Base-by-base conservation (phyloP, 2,888 invertebrate species). In the Caenorhabditis imperialis region DNA sequence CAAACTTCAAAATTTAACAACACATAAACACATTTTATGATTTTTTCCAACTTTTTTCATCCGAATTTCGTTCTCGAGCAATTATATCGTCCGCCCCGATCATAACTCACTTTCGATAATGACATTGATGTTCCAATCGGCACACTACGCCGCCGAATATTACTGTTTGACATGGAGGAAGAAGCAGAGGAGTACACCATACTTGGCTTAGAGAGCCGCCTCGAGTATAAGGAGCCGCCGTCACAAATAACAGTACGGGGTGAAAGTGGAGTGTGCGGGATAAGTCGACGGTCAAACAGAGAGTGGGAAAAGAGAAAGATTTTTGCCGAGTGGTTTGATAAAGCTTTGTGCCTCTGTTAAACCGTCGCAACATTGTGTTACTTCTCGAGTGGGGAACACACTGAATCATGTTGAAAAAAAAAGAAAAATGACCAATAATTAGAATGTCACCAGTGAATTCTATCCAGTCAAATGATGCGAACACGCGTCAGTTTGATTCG, bases 241-340 rank as follows among this genome's bases (percentile, higher is more conserved):
- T 23, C 54, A 54, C 63, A 67, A 67, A 67, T 51, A 67, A 30
- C 30, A 6, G 30, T 30, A 45, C 12, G 25, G 27, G n/a, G 50
- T 12, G 5, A 22, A 42, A 25, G 48, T 20, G 45, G 35, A 37
- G 47, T 47, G 37, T 18, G 54, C 38, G 20, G 55, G 33, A 37
- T 67, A 67, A 67, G 67, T 42, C 57, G 37, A 23, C 57, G 67
- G 38, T 67, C 67, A 67, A 67, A 67, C 33, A 65, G 50, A 55
- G 50, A 63, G 48, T 51, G 55, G 65, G 35, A 30, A 8, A 42
- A 42, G 10, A 30, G 48, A 23, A 48, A 48, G 25, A 47, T 50
- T 50, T 33, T 33, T 50, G 16, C 48, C 33, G 22, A 44, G 6
- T 30, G n/a, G n/a, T n/a, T n/a, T n/a, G n/a, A n/a, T n/a, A n/a